phyloP scores from a whole-genome alignment of 1,140 invertebrate genomes.

The Eurytemora carolleeae region DNA sequence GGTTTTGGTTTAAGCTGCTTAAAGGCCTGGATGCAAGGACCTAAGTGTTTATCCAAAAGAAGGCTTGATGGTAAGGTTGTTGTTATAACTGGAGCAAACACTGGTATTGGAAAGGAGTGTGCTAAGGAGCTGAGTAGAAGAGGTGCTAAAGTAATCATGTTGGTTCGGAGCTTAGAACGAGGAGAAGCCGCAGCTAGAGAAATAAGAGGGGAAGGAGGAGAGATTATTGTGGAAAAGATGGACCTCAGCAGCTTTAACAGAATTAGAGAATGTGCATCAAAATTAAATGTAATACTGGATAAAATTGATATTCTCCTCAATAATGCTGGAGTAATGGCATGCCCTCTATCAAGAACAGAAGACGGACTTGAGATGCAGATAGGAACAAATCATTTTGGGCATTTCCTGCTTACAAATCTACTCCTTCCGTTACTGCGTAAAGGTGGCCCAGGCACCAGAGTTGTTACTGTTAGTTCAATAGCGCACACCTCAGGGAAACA shows the following conservation, averaged over 20 bases:
- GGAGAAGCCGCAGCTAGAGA: conserved; percentile 26
- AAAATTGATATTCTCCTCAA: conserved; percentile 30
- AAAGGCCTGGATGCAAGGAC: no score
- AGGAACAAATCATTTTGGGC: no score
- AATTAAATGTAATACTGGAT: conserved; percentile 22
- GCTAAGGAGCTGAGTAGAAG: conserved; percentile 33
- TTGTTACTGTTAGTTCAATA: background rate
- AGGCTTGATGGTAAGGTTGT: no score
- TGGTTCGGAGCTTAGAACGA: conserved; percentile 31
- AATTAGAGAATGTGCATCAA: conserved; percentile 42
- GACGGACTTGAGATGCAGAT: conserved; percentile 39
- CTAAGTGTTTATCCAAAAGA: no score
- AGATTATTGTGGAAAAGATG: conserved; percentile 38
- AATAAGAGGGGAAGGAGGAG: conserved; percentile 22
- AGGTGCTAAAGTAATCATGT: conserved; percentile 31
- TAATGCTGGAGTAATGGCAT: no score
- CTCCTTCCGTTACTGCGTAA: background rate
- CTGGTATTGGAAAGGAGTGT: conserved; percentile 38
- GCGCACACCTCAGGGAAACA: background rate
- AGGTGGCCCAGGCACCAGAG: background rate
- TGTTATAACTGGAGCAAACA: no score
- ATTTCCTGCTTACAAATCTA: conserved; percentile 56
- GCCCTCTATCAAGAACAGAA: conserved; percentile 36
- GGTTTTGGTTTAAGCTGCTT: no score
- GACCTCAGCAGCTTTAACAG: conserved; percentile 50